These are phyloP conservation scores for Sebastes steindachneri DNA, from an alignment of 2,797 vertebrate genomes.

Conservation along the genomic window DNA sequence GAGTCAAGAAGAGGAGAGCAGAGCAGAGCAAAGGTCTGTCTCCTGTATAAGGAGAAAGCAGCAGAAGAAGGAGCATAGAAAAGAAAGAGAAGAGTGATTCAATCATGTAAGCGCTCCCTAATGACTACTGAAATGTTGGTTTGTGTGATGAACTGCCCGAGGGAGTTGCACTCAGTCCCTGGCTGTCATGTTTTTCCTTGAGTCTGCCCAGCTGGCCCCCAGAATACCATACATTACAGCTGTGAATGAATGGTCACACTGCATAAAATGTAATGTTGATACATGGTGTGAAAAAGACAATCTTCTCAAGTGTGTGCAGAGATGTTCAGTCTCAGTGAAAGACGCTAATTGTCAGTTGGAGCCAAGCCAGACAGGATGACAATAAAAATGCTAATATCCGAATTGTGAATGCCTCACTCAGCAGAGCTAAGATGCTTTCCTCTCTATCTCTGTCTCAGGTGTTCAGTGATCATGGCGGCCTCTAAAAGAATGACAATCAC, in stretches of 20 bases:
- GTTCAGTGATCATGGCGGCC: constrained; percentile 58
- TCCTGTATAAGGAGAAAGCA: constrained; percentile 10
- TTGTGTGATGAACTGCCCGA: constrained; percentile 39
- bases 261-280: not conserved
- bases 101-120: constrained; percentile 11
- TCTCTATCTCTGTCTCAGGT: constrained; percentile 45
- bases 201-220: constrained; percentile 48
- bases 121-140: constrained; percentile 37
- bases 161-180: constrained; percentile 23
- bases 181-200: constrained; percentile 25
- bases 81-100: constrained; percentile 18
- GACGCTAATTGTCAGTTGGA: not conserved
- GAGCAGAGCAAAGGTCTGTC: constrained; percentile 16
- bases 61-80: not conserved
- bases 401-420: not conserved
- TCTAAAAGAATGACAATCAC: constrained; percentile 61
- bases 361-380: not conserved
- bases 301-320: not conserved
- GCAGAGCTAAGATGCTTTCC: not conserved
- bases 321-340: not conserved
- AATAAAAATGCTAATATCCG: not conserved
- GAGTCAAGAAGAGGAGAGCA: constrained; percentile 3
- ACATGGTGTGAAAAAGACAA: not conserved
- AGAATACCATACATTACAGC: constrained; percentile 1
- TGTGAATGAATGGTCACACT: not conserved